Evolutionary conservation across 2,797 vertebrate species (phyloP).

Genomic region (Micromesistius poutassou): DNA sequence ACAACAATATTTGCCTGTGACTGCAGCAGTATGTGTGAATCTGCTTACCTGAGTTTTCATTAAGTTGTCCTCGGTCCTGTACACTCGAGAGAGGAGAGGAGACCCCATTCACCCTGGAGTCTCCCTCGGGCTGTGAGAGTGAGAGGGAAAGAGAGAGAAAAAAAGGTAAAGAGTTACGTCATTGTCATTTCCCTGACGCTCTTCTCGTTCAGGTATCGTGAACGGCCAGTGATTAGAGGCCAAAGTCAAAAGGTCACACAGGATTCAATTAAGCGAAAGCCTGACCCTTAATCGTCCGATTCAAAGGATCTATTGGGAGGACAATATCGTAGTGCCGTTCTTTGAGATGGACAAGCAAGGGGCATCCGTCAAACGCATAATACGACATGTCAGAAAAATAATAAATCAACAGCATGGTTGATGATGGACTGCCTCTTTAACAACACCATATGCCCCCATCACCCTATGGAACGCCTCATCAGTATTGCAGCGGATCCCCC

Average conservation of each 20-base stretch:
- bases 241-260: not conserved
- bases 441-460: no score
- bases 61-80: slow-evolving; percentile 74
- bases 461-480: no score
- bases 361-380: not conserved
- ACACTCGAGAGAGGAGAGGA: slow-evolving; percentile 80
- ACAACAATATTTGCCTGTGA: no score
- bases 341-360: not conserved
- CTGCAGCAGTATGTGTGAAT: slow-evolving; percentile 6
- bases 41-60: slow-evolving; percentile 80
- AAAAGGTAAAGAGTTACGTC: not conserved
- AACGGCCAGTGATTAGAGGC: no score
- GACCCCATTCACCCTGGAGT: slow-evolving; percentile 83
- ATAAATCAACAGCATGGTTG: no score
- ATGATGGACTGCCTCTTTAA: no score
- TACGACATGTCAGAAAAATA: not conserved
- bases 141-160: not conserved
- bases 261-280: not conserved
- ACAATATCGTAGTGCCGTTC: no score
- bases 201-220: not conserved
- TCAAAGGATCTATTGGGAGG: no score
- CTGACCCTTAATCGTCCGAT: no score
- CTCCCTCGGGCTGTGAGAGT: slow-evolving; percentile 79
- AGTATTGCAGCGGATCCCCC: no score
- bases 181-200: not conserved